These are phyloP conservation scores for Epinephelus awoara DNA, from an alignment of 2,797 vertebrate species.

Conservation along the genomic window DNA sequence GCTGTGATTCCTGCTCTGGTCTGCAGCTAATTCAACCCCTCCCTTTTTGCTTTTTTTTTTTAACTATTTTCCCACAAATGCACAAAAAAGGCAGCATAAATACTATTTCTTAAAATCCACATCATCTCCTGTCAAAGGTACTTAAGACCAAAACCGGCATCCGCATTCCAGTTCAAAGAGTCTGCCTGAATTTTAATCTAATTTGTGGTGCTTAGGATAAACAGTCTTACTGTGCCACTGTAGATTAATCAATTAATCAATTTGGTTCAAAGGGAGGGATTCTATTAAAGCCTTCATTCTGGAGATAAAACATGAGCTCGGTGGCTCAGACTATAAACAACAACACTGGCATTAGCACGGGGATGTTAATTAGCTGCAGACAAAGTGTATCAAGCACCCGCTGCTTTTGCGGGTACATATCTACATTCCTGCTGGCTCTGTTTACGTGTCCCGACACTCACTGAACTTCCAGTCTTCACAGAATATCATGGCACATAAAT, in stretches of 20 bases:
- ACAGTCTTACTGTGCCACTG: constrained; percentile 53
- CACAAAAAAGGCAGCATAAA: constrained; percentile 5
- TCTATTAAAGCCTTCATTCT: constrained; percentile 27
- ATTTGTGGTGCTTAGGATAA: constrained; percentile 59
- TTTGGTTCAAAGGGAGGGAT: constrained; percentile 28
- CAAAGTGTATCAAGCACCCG: constrained; percentile 75
- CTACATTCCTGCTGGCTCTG: constrained; percentile 81
- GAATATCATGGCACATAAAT: not conserved
- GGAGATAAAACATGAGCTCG: constrained; percentile 45
- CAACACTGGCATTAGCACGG: constrained; percentile 62
- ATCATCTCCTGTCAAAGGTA: constrained; percentile 47
- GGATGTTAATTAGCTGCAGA: constrained; percentile 77
- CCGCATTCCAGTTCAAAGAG: constrained; percentile 54
- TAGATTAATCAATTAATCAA: constrained; percentile 25
- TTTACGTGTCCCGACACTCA: constrained; percentile 57
- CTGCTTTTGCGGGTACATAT: constrained; percentile 80
- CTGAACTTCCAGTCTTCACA: constrained; percentile 32
- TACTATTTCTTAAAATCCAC: constrained; percentile 41
- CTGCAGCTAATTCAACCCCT: constrained; percentile 8
- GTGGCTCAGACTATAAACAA: constrained; percentile 44
- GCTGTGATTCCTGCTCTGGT: constrained; percentile 20
- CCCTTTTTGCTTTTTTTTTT: constrained; percentile 13
- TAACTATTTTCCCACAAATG: constrained; percentile 39
- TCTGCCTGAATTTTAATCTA: constrained; percentile 54
- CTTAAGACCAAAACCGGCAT: constrained; percentile 39